Base-by-base conservation (phyloP, 2,797 vertebrate genomes). In the Megalops cyprinoides region DNA sequence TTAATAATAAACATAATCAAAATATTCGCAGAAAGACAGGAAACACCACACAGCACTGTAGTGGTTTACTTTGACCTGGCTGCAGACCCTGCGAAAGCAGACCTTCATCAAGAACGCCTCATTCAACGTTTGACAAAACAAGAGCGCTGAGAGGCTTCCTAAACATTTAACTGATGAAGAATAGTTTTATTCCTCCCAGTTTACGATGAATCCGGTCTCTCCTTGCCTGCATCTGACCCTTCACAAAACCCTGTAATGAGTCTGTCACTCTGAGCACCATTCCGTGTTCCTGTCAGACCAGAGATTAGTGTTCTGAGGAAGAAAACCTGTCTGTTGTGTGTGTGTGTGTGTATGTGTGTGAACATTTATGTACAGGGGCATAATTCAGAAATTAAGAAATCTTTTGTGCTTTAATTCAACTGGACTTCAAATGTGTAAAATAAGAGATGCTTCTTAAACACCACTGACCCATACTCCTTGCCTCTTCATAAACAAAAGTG, bases 1-100 rank as follows among this genome's bases (percentile, higher is more conserved):
- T n/a, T n/a, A n/a, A n/a, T n/a, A n/a, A n/a, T n/a, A n/a, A n/a
- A n/a, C 10, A 42, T 5, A 71, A 23, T 37, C 23, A 69, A 69
- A 20, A 7, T 37, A 69, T 23, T 69, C 65, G 23, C 18, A 71
- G 67, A 71, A 23, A 44, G 39, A 42, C 20, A 71, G 23, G 1
- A 71, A 44, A 71, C 62, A 23, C 37, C 1, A 71, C 67, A 37
- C 42, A 7, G 44, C 39, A 23, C 67, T 42, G 3, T 6, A 71
- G 44, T 71, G n/a, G 67, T 44, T 71, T 44, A n/a, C 67, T 71
- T 71, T 71, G 67, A 44, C 39, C 67, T n/a, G 23, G 20, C 67
- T n/a, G 20, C 67, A 42, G 67, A 71, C 67, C 39, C 39, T 44
- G 39, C 44, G 67, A 71, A 71, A 71, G 67, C 44, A 37, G n/a